Base-by-base conservation (phyloP, 2,888 invertebrate genomes). In the Caenorhabditis sp. region DNA sequence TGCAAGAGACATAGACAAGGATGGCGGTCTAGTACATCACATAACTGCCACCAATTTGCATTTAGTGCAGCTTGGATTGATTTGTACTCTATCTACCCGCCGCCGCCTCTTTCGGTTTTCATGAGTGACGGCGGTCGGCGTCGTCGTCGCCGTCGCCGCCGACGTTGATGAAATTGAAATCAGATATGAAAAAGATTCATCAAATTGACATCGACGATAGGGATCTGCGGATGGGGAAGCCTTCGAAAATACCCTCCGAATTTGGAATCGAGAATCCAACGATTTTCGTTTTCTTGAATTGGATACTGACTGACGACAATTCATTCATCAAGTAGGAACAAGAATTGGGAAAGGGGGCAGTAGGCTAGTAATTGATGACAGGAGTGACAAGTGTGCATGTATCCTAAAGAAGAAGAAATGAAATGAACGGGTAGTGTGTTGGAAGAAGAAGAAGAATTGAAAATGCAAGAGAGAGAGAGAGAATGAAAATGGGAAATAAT, bases 111-210 rank as follows among this genome's bases (percentile, higher is more conserved):
- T n/a, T 6, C 32, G 24, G 43, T 15, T 30, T 24, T 65, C n/a
- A 9, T 11, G 35, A 35, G 35, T 45, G 37, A 48, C 52, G 41
- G 50, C 52, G 58, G 68, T 65, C n/a, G n/a, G n/a, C n/a, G n/a
- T n/a, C n/a, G n/a, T n/a, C n/a, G n/a, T n/a, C n/a, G n/a, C n/a
- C n/a, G n/a, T n/a, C n/a, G n/a, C n/a, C n/a, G n/a, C n/a, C n/a
- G n/a, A n/a, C n/a, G n/a, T n/a, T n/a, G n/a, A n/a, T n/a, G n/a
- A n/a, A n/a, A n/a, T n/a, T 59, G 70, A 61, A 70, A 70, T 70
- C 70, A 70, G 70, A 70, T 70, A 61, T 70, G 70, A 70, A 52
- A 59, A 59, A 70, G 59, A 70, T 70, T 70, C 70, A 70, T 70
- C 70, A 70, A 70, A 53, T 61, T 70, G 59, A 70, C 59, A 45